Base-by-base conservation (phyloP, 2,113 vertebrate genomes). In the Ochotona curzoniae region DNA sequence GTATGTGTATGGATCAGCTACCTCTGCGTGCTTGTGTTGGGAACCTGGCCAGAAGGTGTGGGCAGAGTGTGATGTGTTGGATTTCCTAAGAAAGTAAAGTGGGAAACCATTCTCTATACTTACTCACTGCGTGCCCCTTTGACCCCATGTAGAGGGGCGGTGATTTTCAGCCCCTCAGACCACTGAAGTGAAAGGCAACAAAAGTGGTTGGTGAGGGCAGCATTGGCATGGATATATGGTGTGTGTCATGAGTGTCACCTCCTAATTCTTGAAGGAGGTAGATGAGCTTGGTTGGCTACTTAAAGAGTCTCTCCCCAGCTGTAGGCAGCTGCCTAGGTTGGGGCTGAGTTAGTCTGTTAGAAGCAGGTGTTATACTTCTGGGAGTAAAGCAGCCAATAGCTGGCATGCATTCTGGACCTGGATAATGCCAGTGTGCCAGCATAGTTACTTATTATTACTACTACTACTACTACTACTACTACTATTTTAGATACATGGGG, bases 1-100 rank as follows among this genome's bases (percentile, higher is more conserved):
- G 98, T 97, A 82, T 90, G 67, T 90, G 15, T 78, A 14, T 35
- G 92, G 66, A 90, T 84, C 20, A 25, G 75, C 83, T 79, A 61
- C 17, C 57, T 93, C 49, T 84, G 18, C 93, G 26, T 94, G 79
- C 23, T 79, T 64, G 38, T 90, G 8, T 35, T 83, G n/a, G 49
- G 63, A 75, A 90, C 23, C 23, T 81, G 54, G n/a, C 28, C 47
- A 47, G 47, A 20, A 71, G 18, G 6, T 78, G 17, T 64, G 26
- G 61, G 61, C 38, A 21, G 89, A 74, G 18, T 80, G 2, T 66
- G 15, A 38, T 23, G 79, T 85, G 20, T 84, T 83, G 60, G 26
- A 26, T 84, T 84, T 70, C 63, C 44, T 10, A 70, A 32, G 57
- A 81, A 87, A 87, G n/a, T 44, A 32, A 94, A 82, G 30, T 86